phyloP scores from a whole-genome alignment of 2,113 vertebrate species.

The Galemys pyrenaicus region DNA sequence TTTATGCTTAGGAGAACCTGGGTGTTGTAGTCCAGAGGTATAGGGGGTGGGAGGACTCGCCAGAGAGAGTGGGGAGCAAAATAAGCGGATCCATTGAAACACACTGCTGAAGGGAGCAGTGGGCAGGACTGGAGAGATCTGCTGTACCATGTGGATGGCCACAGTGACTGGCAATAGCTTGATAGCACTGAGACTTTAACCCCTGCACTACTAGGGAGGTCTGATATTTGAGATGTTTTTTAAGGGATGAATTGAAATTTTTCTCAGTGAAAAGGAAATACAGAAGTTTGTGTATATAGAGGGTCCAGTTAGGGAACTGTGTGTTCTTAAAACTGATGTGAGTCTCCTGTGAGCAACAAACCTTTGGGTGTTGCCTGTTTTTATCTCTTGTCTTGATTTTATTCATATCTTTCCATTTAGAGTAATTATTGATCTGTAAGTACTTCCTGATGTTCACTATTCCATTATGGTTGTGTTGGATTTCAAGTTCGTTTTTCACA shows the following conservation, averaged over 20 bases:
- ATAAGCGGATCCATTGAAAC: no score
- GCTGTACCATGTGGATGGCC: no score
- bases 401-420: not conserved
- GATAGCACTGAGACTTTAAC: no score
- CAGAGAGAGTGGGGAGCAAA: no score
- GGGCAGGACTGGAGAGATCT: no score
- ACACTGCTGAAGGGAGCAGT: no score
- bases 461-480: not conserved
- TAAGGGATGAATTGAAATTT: slow-evolving; percentile 14
- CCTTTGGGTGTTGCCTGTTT: not conserved
- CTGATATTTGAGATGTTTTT: slow-evolving; percentile 8
- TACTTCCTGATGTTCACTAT: not conserved
- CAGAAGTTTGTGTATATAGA: not conserved
- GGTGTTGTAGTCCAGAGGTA: no score
- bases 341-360: not conserved
- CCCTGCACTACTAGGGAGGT: no score
- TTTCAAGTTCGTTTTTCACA: not conserved
- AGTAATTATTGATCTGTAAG: not conserved
- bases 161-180: no score
- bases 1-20: no score
- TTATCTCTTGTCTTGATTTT: not conserved
- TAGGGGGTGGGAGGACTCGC: no score
- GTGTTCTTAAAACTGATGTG: not conserved
- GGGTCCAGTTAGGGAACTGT: not conserved
- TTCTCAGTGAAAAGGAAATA: not conserved